Base-by-base conservation (phyloP, 1,140 invertebrate species). In the Ips nitidus region DNA sequence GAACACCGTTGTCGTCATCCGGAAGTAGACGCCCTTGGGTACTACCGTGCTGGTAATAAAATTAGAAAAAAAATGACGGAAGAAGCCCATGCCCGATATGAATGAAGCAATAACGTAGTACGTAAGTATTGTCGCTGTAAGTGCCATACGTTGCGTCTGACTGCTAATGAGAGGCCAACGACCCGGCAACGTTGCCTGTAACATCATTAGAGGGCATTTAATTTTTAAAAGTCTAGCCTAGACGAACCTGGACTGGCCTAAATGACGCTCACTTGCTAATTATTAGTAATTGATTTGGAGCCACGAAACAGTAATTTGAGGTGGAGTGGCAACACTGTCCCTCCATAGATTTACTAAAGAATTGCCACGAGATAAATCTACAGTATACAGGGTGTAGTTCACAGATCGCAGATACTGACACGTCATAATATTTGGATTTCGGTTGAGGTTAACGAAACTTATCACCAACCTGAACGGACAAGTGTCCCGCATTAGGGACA, bases 71-170 rank as follows among this genome's bases (percentile, higher is more conserved):
- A 58, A 58, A 66, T 58, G 55, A 38, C 64, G 64, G 64, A 66
- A 66, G 64, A 66, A 40, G 6, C 22, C 45, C 42, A 57, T 53
- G 64, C 42, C 41, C 53, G 53, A 59, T 58, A 66, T 66, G 64
- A 66, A 66, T 66, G 64, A 59, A 57, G 64, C 58, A 66, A 66
- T 59, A 59, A 66, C 55, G 55, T 66, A 66, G 53, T 66, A 66
- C 64, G 64, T 66, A 41, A 43, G 56, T 66, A 59, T 6, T 50
- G 22, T 22, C 1, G 45, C 64, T 47, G 43, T 50, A 56, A 65
- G 63, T 65, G 63, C 63, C 64, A 50, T 59, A 58, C 64, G 36
- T 56, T 50, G 38, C 53, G 64, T 66, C 43, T 40, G 6, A 38
- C 7, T 39, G 45, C 45, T 66, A 66, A 66, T 66, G 64, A 66